Evolutionary conservation across 2,888 invertebrate species (phyloP), one percentile per base, ranked within the genome.

Genomic region (Colletes collaris): DNA sequence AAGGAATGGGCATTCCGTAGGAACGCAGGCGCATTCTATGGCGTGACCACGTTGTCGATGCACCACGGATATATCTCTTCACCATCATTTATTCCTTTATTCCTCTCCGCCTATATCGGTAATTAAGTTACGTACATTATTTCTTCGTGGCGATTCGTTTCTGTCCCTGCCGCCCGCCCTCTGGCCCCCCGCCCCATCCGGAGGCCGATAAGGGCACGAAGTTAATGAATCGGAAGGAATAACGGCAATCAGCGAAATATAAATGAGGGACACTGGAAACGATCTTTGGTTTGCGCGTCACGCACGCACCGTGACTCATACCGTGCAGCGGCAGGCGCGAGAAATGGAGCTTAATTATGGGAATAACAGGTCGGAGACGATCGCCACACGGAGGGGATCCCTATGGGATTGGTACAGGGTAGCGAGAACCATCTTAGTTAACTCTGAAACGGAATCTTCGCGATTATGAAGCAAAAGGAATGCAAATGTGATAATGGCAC

Each of bases 231-330:
- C 90, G 90, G 87, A 91, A 91, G 91, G 90, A 92, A 90, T 91
- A 91, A 91, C 89, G 90, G 90, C 91, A 92, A 92, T 92, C 92
- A 91, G 90, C 89, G 86, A 92, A 92, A 91, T 92, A 91, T 92
- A 92, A 92, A 92, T 90, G 92, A 91, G 88, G 88, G 86, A 88
- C 88, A 88, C 87, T 86, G 79, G 77, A 77, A 55, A 60, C 63
- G 79, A 76, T 75, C 88, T 87, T 88, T 86, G 82, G 89, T 86
- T 89, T 90, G 91, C 91, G 82, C 86, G 90, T 91, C 92, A 91
- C 92, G 92, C 90, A 89, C 90, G 87, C 77, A 83, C 83, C 80
- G 75, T 77, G 85, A 84, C 86, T 83, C 82, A 80, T 64, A 70
- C 70, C 71, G 82, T 69, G 78, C 84, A 27, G 46, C 63, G 59